These are phyloP conservation scores for Lasioglossum malachurum DNA, from an alignment of 2,888 invertebrate species.

Conservation along the genomic window DNA sequence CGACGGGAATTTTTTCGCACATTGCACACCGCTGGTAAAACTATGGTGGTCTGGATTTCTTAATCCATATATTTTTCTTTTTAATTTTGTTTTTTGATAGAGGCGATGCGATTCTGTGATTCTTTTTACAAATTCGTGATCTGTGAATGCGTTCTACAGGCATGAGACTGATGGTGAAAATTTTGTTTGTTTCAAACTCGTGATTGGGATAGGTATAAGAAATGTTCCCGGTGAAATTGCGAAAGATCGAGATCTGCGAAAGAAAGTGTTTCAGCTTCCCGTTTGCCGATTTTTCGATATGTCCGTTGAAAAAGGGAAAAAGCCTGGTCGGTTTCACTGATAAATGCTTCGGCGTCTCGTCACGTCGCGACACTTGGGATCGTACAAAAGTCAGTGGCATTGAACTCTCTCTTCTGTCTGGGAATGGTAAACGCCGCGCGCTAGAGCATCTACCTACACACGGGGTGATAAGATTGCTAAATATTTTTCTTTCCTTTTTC, in stretches of 20 bases:
- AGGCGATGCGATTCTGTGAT: not conserved
- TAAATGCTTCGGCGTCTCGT: constrained; percentile 23
- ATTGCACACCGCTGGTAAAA: too few relatives aligned
- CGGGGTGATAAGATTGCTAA: constrained; percentile 39
- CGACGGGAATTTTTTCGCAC: not conserved
- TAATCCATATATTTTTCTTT: too few relatives aligned
- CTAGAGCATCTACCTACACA: constrained; percentile 17
- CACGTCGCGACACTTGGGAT: constrained; percentile 24
- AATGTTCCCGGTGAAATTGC: not conserved
- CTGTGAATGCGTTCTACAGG: too few relatives aligned
- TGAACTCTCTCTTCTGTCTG: constrained; percentile 19
- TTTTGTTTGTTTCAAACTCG: not conserved
- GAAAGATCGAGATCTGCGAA: not conserved
- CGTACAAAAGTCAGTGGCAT: constrained; percentile 53
- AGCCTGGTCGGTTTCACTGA: constrained; percentile 5
- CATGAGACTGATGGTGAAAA: not conserved
- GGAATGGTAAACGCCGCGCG: constrained; percentile 41
- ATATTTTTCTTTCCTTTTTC: constrained; percentile 45
- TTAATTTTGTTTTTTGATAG: not conserved
- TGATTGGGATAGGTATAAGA: not conserved
- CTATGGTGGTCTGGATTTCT: not conserved
- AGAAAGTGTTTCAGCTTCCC: not conserved
- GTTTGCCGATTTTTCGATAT: not conserved
- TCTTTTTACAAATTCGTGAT: not conserved
- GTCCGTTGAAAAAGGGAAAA: not conserved